Percentiles rank a stretch among this genome's conserved stretches.
Conservation (phyloP, 2,888 invertebrate genomes). For the Syrista parreyssii region DNA sequence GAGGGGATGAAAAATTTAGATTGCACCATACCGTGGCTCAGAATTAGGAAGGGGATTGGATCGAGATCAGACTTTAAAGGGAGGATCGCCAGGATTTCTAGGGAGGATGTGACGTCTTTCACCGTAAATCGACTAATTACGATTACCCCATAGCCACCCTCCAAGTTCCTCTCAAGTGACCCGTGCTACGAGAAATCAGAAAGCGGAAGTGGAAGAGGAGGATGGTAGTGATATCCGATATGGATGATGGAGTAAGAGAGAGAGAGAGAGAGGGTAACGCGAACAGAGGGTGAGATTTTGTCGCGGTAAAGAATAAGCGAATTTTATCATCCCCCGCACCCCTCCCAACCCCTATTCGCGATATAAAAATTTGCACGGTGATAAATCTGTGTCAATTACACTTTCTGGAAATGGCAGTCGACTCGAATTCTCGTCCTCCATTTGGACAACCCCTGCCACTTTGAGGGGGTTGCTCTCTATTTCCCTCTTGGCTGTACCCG, state of each 20-base stretch:
- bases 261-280: too few species aligned
- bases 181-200: neutral
- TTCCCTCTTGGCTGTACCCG: conserved; percentile 25
- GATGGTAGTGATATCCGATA: neutral
- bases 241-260: neutral
- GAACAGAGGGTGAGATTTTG: neutral
- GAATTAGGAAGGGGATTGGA: neutral
- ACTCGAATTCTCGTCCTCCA: conserved; percentile 31
- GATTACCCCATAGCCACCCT: neutral
- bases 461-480: conserved; percentile 18
- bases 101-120: neutral
- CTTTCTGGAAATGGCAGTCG: conserved; percentile 40
- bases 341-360: neutral
- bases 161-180: neutral
- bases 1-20: conserved; percentile 68
- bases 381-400: conserved; percentile 51
- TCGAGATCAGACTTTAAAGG: neutral
- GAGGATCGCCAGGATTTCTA: neutral
- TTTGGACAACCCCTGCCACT: neutral
- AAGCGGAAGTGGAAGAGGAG: neutral
- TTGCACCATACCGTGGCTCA: conserved; percentile 60
- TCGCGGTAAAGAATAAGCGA: neutral
- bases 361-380: conserved; percentile 18
- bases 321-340: neutral
- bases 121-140: neutral